A percentile compares a stretch with the other conserved stretches of the same genome.
Evolutionary conservation across 2,888 invertebrate species (phyloP).

Genomic region (Drosophila siamana): DNA sequence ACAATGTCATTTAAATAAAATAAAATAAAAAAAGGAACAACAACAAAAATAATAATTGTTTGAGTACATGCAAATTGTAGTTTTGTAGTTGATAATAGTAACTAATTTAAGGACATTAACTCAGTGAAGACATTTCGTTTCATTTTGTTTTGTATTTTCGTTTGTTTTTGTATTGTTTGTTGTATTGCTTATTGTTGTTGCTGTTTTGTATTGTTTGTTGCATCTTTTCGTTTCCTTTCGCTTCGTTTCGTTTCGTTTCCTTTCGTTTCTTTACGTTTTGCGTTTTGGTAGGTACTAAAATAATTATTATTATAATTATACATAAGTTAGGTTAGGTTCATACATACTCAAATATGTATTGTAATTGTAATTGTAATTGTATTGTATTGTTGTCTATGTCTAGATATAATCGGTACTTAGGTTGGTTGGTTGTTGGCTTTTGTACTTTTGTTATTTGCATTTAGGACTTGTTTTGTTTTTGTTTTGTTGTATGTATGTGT

Average conservation of each 20-base stretch:
- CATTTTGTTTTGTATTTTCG: constrained; percentile 24
- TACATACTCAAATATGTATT: constrained; percentile 14
- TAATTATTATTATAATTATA: constrained; percentile 54
- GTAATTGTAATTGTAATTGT: constrained; percentile 4
- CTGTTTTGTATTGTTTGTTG: constrained; percentile 35
- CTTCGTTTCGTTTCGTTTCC: constrained; percentile 30
- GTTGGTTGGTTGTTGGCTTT: constrained; percentile 82
- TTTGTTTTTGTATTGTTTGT: constrained; percentile 27
- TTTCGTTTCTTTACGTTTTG: constrained; percentile 32
- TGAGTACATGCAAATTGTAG: constrained; percentile 42
- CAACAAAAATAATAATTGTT: constrained; percentile 23
- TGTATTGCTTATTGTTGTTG: constrained; percentile 63
- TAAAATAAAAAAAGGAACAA: constrained; percentile 16
- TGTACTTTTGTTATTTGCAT: constrained; percentile 79
- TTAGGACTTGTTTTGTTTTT: constrained; percentile 75
- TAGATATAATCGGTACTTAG: constrained; percentile 72
- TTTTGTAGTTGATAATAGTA: constrained; percentile 43
- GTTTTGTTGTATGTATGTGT: constrained; percentile 42
- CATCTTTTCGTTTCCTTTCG: constrained; percentile 31
- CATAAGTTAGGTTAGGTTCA: constrained; percentile 52
- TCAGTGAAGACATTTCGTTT: constrained; percentile 62
- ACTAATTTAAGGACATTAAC: constrained; percentile 56
- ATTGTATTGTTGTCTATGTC: constrained; percentile 49
- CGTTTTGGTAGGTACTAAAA: constrained; percentile 68
- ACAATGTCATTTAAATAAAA: constrained; percentile 30